Evolutionary conservation across 2,888 invertebrate species (phyloP).

Genomic region (Nomada goodeniana): DNA sequence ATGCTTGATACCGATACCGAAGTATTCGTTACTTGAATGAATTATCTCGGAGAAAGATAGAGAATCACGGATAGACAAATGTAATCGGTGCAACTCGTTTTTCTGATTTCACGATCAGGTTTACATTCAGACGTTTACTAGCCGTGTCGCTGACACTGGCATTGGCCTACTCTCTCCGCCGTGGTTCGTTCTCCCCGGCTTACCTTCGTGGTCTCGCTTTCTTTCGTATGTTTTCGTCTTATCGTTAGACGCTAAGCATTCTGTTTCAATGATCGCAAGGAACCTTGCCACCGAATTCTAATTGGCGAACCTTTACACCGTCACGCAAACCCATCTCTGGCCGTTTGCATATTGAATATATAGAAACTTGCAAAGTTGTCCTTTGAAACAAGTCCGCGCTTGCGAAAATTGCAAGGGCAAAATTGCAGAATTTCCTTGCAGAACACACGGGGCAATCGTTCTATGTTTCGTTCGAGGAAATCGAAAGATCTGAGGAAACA

Average conservation of each 20-base stretch:
- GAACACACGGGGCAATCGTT: too few species aligned
- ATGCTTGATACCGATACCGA: too few species aligned
- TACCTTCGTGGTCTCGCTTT: conserved; percentile 73
- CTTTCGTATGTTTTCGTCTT: conserved; percentile 59
- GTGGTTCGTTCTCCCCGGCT: conserved; percentile 80
- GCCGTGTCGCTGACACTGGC: conserved; percentile 82
- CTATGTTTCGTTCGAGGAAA: conserved; percentile 36
- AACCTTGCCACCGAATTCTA: neutral
- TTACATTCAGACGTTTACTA: conserved; percentile 77
- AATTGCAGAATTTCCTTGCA: too few species aligned
- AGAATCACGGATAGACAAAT: conserved; percentile 49
- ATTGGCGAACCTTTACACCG: neutral
- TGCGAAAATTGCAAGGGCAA: too few species aligned
- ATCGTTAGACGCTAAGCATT: conserved; percentile 28
- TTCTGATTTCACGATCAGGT: conserved; percentile 83
- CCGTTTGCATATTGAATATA: too few species aligned
- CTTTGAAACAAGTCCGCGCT: too few species aligned
- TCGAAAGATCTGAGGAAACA: conserved; percentile 66
- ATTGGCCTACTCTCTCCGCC: conserved; percentile 82
- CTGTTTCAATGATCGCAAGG: conserved; percentile 4
- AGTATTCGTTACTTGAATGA: too few species aligned
- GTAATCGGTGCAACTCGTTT: conserved; percentile 73
- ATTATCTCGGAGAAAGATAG: neutral
- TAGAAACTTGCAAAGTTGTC: too few species aligned
- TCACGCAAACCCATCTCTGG: too few species aligned